phyloP scores from a whole-genome alignment of 1,140 invertebrate genomes.

The Papilio aristodemus region DNA sequence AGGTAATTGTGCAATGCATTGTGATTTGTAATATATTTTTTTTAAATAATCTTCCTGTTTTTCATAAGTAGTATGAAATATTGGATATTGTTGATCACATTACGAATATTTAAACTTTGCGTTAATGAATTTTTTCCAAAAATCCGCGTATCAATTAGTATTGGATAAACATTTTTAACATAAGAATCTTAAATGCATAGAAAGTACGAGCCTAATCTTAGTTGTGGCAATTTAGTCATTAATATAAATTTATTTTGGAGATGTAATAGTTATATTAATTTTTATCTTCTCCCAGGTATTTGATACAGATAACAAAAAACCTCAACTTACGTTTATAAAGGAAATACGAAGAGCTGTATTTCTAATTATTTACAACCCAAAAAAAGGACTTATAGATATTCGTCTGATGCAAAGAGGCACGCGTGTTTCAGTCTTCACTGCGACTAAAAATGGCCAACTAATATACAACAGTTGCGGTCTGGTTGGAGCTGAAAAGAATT shows the following conservation, averaged over 20 bases:
- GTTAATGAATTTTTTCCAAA: no score
- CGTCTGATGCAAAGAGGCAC: constrained; percentile 87
- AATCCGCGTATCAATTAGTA: no score
- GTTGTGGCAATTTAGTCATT: no score
- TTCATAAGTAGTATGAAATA: no score
- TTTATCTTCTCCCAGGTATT: constrained; percentile 59
- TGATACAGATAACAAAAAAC: constrained; percentile 72
- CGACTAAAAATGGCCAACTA: constrained; percentile 90
- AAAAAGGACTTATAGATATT: constrained; percentile 72
- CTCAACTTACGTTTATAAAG: constrained; percentile 63
- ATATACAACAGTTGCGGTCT: constrained; percentile 90
- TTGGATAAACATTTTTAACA: no score
- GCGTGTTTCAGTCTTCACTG: constrained; percentile 93
- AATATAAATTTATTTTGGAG: no score
- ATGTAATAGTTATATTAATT: constrained; percentile 1
- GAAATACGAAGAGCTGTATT: constrained; percentile 66
- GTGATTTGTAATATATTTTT: background rate
- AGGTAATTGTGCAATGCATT: constrained; percentile 77
- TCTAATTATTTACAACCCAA: constrained; percentile 73
- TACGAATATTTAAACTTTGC: no score
- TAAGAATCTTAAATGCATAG: no score
- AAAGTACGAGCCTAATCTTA: no score
- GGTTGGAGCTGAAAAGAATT: constrained; percentile 82
- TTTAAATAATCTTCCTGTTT: background rate
- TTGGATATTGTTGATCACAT: no score